These are phyloP conservation scores for Monodelphis domestica DNA, from an alignment of 2,797 vertebrate genomes.

Conservation along the genomic window DNA sequence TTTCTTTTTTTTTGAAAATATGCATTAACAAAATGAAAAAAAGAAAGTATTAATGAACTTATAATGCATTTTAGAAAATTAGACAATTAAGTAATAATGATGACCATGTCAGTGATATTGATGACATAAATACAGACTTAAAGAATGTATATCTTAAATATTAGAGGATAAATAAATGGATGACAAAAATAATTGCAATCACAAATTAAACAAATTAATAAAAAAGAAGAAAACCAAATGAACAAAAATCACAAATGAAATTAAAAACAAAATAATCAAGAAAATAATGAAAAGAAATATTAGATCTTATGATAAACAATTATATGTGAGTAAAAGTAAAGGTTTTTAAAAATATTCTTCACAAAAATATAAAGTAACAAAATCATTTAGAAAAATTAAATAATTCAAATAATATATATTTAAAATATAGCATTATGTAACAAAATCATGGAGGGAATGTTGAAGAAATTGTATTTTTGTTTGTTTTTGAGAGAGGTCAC, in stretches of 20 bases:
- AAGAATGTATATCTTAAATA: not conserved
- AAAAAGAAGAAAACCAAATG: not conserved
- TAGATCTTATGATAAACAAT: too few relatives aligned
- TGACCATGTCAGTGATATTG: not conserved
- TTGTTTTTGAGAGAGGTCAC: not conserved
- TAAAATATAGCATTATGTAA: not conserved
- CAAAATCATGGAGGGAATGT: not conserved
- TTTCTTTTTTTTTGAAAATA: too few relatives aligned
- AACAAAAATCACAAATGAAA: not conserved
- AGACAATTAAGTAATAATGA: not conserved
- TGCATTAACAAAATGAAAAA: not conserved
- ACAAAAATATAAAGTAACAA: not conserved
- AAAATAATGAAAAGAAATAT: not conserved
- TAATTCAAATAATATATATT: not conserved
- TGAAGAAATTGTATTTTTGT: not conserved
- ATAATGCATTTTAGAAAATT: not conserved
- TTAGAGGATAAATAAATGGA: not conserved
- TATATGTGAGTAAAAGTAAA: not conserved
- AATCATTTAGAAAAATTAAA: too few relatives aligned
- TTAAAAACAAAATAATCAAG: too few relatives aligned
- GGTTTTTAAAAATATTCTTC: not conserved
- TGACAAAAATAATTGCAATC: not conserved
- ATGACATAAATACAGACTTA: not conserved
- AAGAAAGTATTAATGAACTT: not conserved
- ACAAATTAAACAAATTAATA: too few relatives aligned